Base-by-base conservation (phyloP, 2,888 invertebrate genomes). In the Drosophila quinaria region DNA sequence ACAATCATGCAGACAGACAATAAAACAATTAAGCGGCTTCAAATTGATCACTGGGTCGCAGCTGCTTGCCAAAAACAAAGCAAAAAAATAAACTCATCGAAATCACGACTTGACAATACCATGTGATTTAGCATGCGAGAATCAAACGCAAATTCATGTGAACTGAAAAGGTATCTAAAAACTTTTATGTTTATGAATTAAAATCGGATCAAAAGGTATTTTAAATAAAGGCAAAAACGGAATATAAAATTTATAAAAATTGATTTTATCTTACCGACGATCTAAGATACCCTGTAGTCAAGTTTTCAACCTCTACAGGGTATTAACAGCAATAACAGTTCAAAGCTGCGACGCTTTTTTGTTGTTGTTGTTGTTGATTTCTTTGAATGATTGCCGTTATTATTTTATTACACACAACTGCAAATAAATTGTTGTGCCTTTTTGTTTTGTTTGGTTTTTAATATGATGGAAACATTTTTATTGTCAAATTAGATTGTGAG, bases 321-420 rank as follows among this genome's bases (percentile, higher is more conserved):
- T 58, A 61, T 62, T 1, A 29, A 10, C n/a, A 10, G n/a, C 35
- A 59, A 68, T 39, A 46, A 31, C 37, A 58, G 42, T 39, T 49
- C 41, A 19, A 44, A 50, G 29, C 22, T 9, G 55, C 52, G 52
- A 33, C 60, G 70, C 46, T 61, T 66, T 62, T 46, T 33, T 65
- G 51, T 41, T 15, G 59, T 63, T 63, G 46, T 37, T 66, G 51
- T 35, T 59, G 50, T 62, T 58, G 42, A 35, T 68, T 58, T 81
- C 17, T 72, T 75, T 63, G 58, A 69, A 56, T 81, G 69, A 83
- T 80, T 87, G 68, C 67, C 68, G 67, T 75, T 80, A 84, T 84
- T 85, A 81, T 77, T 77, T 77, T 80, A 79, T 79, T 74, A 70
- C 73, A 73, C 64, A 68, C 63, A 72, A 68, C 73, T 59, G 68